A percentile compares a stretch with the other conserved stretches of the same genome.
phyloP scores from a whole-genome alignment of 2,797 vertebrate species.

The Xiphorhynchus erythropygius region DNA sequence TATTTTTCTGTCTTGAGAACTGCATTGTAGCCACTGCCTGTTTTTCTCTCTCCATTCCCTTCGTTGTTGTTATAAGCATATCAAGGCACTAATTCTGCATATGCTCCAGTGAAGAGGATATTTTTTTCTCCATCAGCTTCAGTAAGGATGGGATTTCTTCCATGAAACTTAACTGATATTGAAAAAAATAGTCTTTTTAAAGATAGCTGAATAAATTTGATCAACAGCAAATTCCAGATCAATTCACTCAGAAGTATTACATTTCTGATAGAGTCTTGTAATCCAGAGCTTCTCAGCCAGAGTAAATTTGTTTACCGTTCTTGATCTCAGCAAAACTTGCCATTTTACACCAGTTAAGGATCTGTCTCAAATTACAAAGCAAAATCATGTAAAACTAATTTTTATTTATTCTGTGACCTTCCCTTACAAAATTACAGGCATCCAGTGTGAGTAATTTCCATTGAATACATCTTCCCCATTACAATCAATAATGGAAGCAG shows the following conservation, averaged over 20 bases:
- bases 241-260: background rate
- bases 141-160: background rate
- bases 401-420: constrained; percentile 22
- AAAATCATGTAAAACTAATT: background rate
- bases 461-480: constrained; percentile 8
- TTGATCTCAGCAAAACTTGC: background rate
- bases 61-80: background rate
- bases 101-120: background rate
- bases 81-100: background rate
- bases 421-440: background rate
- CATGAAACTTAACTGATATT: background rate
- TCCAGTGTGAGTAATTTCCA: constrained; percentile 1
- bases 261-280: background rate
- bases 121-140: background rate
- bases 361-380: background rate
- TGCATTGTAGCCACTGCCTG: background rate
- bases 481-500: background rate
- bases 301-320: background rate
- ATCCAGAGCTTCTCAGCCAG: background rate
- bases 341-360: background rate
- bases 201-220: background rate
- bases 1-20: background rate
- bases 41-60: background rate
- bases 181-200: background rate
- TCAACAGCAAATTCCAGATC: background rate